These are phyloP conservation scores for Stegastes partitus DNA, from an alignment of 2,113 vertebrate genomes.

Conservation along the genomic window DNA sequence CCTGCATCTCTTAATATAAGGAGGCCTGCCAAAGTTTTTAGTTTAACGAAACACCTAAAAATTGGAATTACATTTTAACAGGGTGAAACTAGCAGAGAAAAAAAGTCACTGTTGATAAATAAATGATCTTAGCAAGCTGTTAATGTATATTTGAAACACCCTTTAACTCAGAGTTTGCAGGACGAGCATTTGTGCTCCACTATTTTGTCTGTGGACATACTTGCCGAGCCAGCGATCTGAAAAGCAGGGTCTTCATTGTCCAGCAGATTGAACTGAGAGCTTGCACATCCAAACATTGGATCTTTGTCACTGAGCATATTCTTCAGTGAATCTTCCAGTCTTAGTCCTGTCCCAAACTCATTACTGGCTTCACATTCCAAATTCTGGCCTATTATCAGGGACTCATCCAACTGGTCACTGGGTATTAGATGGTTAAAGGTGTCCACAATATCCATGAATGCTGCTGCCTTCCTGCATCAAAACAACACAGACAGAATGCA, in stretches of 20 bases:
- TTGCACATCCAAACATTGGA: slow-evolving; percentile 99
- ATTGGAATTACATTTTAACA: background rate
- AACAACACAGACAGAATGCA: slow-evolving; percentile 33
- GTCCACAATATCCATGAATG: slow-evolving; percentile 99
- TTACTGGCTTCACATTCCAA: slow-evolving; percentile 98
- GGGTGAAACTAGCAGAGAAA: background rate
- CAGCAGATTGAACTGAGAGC: slow-evolving; percentile 96
- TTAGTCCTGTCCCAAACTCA: slow-evolving; percentile 92
- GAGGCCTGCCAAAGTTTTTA: background rate
- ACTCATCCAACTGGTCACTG: slow-evolving; percentile 99
- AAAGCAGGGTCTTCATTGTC: slow-evolving; percentile 94
- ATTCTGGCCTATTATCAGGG: slow-evolving; percentile 94
- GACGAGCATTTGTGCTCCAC: background rate
- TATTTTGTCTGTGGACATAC: slow-evolving; percentile 71
- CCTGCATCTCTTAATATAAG: background rate
- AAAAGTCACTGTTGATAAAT: background rate
- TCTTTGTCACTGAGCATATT: slow-evolving; percentile 99
- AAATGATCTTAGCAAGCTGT: background rate
- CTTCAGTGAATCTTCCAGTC: slow-evolving; percentile 96
- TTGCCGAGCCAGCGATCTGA: slow-evolving; percentile 92
- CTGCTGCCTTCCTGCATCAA: slow-evolving; percentile 90
- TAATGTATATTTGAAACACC: background rate
- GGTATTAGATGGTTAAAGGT: slow-evolving; percentile 99
- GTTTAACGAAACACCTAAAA: background rate
- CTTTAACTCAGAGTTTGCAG: slow-evolving; percentile 3